Base-by-base conservation (phyloP, 2,113 vertebrate species). In the Oophaga pumilio region DNA sequence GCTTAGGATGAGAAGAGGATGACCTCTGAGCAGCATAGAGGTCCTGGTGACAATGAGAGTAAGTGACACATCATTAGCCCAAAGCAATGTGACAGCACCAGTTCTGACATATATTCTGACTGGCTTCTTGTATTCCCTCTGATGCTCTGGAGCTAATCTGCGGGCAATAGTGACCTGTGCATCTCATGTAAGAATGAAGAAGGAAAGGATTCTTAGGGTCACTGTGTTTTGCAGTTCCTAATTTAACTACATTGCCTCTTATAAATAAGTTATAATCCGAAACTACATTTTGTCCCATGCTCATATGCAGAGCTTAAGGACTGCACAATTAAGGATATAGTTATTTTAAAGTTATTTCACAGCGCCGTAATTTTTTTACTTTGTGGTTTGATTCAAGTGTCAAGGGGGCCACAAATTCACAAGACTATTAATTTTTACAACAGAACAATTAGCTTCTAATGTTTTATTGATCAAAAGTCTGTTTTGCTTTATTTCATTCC, bases 31-130 rank as follows among this genome's bases (percentile, higher is more conserved):
- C 13, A 56, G 18, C 26, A 82, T 15, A 81, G 62, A 81, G 85
- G 85, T 81, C 85, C 77, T 87, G 26, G 18, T 87, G 64, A 87
- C 85, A 87, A 80, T 87, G 77, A 87, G 77, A 82, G 33, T 66
- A 81, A 87, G 77, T 87, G 78, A 87, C 85, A 87, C 62, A 82
- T 82, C 78, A 73, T 82, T 87, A 87, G 85, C 85, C 85, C 66
- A 82, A 62, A 82, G 85, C 85, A 66, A 81, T 68, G 66, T 87
- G 77, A 87, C 76, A 87, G 78, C 71, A 82, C 85, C 64, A 87
- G 85, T 74, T 56, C 85, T 73, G 76, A 87, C 78, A 81, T 82
- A 18, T 49, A 60, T 87, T 81, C 15, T 82, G 52, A 73, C 78
- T 87, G 64, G 64, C 85, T 81, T 59, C 53, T 56, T 78, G 50